Evolutionary conservation across 53 echinoderm and acorn worm species (phyloP).

Genomic region (Holothuria leucospilota): DNA sequence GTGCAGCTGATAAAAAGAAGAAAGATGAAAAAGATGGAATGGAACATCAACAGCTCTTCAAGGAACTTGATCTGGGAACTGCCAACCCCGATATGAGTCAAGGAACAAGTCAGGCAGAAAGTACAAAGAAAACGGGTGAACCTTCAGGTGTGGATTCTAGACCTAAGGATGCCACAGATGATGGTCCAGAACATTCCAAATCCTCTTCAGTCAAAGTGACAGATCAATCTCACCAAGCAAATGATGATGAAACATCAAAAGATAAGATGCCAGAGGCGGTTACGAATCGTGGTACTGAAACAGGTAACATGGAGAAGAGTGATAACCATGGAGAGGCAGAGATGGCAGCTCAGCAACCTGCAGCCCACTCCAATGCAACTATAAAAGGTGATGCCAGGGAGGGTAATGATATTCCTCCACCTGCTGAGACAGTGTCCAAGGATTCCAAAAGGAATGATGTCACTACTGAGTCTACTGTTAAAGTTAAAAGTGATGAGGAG

Average conservation of each 20-base stretch:
- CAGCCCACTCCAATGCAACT: too few relatives aligned
- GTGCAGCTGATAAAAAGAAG: conserved; percentile 24
- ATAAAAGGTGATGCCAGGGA: conserved; percentile 9
- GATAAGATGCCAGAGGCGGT: neutral
- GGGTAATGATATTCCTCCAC: neutral
- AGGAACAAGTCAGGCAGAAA: neutral
- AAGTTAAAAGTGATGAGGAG: neutral
- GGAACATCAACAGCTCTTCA: conserved; percentile 28
- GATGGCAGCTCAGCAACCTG: too few relatives aligned
- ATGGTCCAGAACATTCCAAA: neutral
- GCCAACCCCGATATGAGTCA: neutral
- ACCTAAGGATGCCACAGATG: neutral
- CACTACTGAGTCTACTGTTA: neutral
- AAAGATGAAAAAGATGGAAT: conserved; percentile 30
- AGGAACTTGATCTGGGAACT: conserved; percentile 13
- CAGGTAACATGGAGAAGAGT: too few relatives aligned
- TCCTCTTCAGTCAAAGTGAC: neutral
- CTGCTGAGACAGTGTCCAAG: neutral
- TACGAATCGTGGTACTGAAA: neutral
- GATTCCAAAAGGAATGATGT: neutral
- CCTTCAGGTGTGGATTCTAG: neutral
- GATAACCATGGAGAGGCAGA: too few relatives aligned
- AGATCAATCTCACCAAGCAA: neutral
- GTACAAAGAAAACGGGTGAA: neutral
- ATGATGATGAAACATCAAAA: neutral